Evolutionary conservation across 2,113 vertebrate genomes (phyloP).

Genomic region (Seriola aureovittata): DNA sequence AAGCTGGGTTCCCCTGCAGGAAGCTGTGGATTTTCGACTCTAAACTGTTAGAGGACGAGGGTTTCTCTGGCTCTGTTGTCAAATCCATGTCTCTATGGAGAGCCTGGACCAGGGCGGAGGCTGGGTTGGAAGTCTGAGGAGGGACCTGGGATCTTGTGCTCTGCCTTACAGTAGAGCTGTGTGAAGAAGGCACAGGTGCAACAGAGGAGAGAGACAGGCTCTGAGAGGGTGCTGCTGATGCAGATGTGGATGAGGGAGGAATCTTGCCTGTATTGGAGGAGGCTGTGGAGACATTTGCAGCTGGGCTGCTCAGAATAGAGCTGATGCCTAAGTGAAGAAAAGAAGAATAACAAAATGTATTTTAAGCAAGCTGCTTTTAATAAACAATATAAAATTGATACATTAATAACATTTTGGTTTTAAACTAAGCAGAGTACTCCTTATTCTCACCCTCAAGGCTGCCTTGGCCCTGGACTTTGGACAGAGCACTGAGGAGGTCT

Average conservation of each 20-base stretch:
- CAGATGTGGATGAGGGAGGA: constrained; percentile 48
- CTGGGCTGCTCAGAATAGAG: constrained; percentile 83
- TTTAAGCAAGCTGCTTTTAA: neutral
- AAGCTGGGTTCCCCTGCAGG: constrained; percentile 91
- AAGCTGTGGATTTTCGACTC: constrained; percentile 98
- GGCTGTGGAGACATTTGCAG: constrained; percentile 51
- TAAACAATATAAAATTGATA: neutral
- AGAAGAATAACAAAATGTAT: neutral
- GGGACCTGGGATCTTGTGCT: constrained; percentile 34
- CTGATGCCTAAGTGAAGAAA: constrained; percentile 84
- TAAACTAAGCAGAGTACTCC: neutral
- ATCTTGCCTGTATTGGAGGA: constrained; percentile 61
- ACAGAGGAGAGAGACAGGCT: constrained; percentile 51
- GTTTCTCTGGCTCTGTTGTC: constrained; percentile 47
- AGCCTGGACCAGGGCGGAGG: constrained; percentile 64
- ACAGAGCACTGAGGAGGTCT: constrained; percentile 91
- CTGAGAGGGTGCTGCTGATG: constrained; percentile 49
- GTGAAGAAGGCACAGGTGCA: constrained; percentile 46
- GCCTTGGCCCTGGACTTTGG: constrained; percentile 91
- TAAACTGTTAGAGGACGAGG: constrained; percentile 84
- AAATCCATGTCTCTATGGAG: constrained; percentile 68
- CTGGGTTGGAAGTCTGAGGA: constrained; percentile 41
- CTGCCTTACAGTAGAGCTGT: constrained; percentile 17
- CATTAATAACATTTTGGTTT: neutral
- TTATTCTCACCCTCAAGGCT: constrained; percentile 88